Percentiles rank a stretch among this genome's conserved stretches.
These are phyloP conservation scores for Tragelaphus buxtoni DNA, from an alignment of 2,113 vertebrate genomes.

Conservation along the genomic window DNA sequence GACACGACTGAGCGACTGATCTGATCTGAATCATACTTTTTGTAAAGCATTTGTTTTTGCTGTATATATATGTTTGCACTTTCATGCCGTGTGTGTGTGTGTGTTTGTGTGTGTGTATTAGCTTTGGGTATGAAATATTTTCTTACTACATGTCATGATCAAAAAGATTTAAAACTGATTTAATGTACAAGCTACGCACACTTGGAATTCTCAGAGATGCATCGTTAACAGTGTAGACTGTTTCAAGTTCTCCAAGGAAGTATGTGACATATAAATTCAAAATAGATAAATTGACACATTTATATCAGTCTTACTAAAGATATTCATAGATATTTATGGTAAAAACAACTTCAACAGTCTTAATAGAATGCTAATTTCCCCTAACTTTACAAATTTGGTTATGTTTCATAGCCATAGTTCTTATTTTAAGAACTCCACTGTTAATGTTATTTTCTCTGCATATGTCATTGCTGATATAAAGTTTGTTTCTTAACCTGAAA, in stretches of 20 bases:
- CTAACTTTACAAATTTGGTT: constrained; percentile 12
- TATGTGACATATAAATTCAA: neutral
- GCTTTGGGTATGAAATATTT: neutral
- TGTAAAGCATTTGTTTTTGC: too few relatives aligned
- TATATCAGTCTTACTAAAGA: constrained; percentile 8
- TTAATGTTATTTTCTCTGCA: constrained; percentile 7
- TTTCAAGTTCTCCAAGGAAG: neutral
- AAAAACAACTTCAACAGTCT: constrained; percentile 27
- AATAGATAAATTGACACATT: constrained; percentile 15
- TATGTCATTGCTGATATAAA: neutral
- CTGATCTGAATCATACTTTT: too few relatives aligned
- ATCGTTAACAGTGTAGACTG: neutral
- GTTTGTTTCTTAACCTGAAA: constrained; percentile 5
- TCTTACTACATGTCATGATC: neutral
- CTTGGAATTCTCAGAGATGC: neutral
- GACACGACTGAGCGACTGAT: too few relatives aligned
- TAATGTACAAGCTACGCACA: neutral
- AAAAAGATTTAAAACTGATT: neutral
- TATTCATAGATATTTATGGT: constrained; percentile 4
- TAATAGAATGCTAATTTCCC: constrained; percentile 11
- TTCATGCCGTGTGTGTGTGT: too few relatives aligned
- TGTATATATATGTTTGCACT: neutral
- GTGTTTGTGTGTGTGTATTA: neutral
- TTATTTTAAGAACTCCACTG: constrained; percentile 32
- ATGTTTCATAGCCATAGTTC: neutral